These are phyloP conservation scores for Linyphia triangularis DNA, from an alignment of 2,888 invertebrate species.

Conservation along the genomic window DNA sequence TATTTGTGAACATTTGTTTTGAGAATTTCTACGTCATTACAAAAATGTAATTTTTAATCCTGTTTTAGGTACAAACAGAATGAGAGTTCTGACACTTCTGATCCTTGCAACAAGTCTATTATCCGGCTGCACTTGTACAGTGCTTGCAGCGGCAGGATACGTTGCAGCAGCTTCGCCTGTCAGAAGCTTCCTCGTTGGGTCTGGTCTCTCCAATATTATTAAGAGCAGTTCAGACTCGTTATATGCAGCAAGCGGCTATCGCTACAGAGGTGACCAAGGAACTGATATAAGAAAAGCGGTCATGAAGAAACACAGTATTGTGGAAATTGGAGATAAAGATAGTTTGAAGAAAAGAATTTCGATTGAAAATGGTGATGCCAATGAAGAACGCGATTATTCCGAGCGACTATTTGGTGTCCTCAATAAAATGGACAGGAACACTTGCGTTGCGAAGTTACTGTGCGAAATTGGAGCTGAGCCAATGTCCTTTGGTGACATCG, in stretches of 20 bases:
- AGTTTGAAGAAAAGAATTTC: neutral
- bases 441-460: constrained; percentile 47
- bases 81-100: neutral
- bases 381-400: constrained; percentile 19
- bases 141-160: constrained; percentile 50
- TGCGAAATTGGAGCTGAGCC: constrained; percentile 61
- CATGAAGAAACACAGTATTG: constrained; percentile 24
- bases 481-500: constrained; percentile 38
- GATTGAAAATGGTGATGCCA: neutral
- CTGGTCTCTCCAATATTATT: constrained; percentile 24
- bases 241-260: constrained; percentile 50
- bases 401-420: constrained; percentile 60
- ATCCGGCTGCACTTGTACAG: neutral
- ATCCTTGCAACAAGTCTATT: neutral
- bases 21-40: too few relatives aligned
- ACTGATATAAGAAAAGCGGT: constrained; percentile 39
- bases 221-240: neutral
- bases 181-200: constrained; percentile 3
- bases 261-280: constrained; percentile 36
- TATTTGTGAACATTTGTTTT: too few relatives aligned
- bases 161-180: constrained; percentile 6
- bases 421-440: constrained; percentile 62
- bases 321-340: constrained; percentile 1
- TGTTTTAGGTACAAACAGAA: neutral
- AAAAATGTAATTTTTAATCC: too few relatives aligned